Percentiles rank a stretch among this genome's conserved stretches.
phyloP scores from a whole-genome alignment of 2,113 vertebrate genomes.

The Cottus gobio region DNA sequence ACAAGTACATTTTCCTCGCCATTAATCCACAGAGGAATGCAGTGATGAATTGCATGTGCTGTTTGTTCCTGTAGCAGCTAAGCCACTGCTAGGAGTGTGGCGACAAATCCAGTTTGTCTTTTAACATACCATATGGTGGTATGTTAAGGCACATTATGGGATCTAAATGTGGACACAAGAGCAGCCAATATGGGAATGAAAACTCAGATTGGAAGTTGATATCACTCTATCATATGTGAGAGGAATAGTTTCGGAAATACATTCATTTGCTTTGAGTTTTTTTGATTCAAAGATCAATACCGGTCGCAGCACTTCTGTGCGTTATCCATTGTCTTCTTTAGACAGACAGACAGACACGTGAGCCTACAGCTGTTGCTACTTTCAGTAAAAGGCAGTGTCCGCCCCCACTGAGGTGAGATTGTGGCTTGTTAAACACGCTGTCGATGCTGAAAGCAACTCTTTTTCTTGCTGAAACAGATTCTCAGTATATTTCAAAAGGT shows the following conservation, averaged over 20 bases:
- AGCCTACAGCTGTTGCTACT: constrained; percentile 63
- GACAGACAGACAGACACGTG: constrained; percentile 26
- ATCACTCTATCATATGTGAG: not conserved
- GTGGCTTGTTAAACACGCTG: constrained; percentile 61
- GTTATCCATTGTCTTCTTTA: constrained; percentile 40
- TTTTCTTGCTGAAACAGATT: constrained; percentile 48
- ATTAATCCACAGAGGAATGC: constrained; percentile 56
- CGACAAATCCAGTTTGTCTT: constrained; percentile 5
- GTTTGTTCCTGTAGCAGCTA: not conserved
- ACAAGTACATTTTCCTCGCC: constrained; percentile 37
- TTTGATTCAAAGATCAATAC: not conserved
- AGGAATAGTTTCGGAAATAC: not conserved
- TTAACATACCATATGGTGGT: not conserved
- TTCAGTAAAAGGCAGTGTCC: constrained; percentile 66
- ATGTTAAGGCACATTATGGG: not conserved
- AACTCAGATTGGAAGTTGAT: not conserved
- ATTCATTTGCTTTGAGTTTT: not conserved
- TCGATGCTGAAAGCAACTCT: constrained; percentile 41
- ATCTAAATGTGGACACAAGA: not conserved
- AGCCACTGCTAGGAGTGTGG: too few relatives aligned
- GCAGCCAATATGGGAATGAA: not conserved
- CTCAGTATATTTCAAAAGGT: constrained; percentile 53
- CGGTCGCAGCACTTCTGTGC: constrained; percentile 20
- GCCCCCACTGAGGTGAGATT: constrained; percentile 36
- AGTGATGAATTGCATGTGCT: constrained; percentile 20